These are phyloP conservation scores for Ammodytes dubius DNA, from an alignment of 2,113 vertebrate species.

Conservation along the genomic window DNA sequence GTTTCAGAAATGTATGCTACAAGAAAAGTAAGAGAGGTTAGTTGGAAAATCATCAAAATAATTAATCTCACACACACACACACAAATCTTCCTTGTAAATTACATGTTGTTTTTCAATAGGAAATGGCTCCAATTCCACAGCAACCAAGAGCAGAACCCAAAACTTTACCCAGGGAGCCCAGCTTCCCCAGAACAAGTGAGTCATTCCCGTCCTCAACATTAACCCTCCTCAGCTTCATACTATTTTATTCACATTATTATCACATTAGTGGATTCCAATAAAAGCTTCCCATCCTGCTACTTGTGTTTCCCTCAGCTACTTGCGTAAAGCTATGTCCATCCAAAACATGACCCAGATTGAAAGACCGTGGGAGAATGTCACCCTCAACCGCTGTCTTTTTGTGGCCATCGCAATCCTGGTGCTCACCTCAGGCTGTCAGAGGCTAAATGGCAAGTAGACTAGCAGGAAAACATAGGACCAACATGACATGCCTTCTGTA, in stretches of 20 bases:
- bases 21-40: constrained; percentile 81
- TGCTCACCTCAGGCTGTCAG: constrained; percentile 91
- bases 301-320: constrained; percentile 49
- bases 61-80: not conserved
- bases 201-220: not conserved
- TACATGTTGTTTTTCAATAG: constrained; percentile 52
- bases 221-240: not conserved
- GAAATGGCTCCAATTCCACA: constrained; percentile 58
- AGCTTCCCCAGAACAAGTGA: constrained; percentile 64
- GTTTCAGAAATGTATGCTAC: constrained; percentile 77
- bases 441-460: constrained; percentile 87
- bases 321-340: constrained; percentile 65
- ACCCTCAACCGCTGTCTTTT: constrained; percentile 94
- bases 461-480: not conserved
- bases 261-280: not conserved
- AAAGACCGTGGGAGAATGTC: constrained; percentile 89
- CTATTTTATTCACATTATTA: too few species aligned
- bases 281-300: not conserved
- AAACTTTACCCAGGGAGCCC: constrained; percentile 55
- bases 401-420: constrained; percentile 88
- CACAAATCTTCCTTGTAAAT: not conserved
- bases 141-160: constrained; percentile 66
- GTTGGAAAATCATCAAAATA: constrained; percentile 37
- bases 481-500: not conserved
- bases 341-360: constrained; percentile 69